Conservation (phyloP, 2,888 invertebrate species). For the Thysanoteuthis rhombus region DNA sequence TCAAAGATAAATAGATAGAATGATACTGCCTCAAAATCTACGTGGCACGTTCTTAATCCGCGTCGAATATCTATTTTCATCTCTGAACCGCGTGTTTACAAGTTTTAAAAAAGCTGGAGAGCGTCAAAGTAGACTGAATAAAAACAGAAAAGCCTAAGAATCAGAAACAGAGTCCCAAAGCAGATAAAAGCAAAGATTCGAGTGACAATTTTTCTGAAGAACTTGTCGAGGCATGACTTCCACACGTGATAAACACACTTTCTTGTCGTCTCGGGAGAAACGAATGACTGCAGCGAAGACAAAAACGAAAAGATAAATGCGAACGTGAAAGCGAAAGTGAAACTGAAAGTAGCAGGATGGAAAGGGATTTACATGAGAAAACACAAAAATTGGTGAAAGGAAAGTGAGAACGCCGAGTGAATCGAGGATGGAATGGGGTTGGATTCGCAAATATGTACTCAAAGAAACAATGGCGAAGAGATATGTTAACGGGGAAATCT, state of each 20-base stretch:
- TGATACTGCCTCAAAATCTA: background rate
- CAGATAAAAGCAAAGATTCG: background rate
- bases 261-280: background rate
- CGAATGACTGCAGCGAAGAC: background rate
- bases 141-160: background rate
- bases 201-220: background rate
- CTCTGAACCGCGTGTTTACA: background rate
- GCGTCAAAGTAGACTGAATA: background rate
- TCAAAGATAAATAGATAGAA: background rate
- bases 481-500: background rate
- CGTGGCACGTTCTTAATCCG: background rate
- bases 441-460: background rate
- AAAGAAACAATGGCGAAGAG: background rate
- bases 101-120: background rate
- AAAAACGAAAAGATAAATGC: background rate
- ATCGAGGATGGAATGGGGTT: too few relatives aligned
- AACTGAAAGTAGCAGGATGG: background rate
- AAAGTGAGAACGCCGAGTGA: background rate
- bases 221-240: conserved; percentile 12
- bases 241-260: background rate
- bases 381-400: background rate
- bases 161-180: background rate
- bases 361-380: background rate
- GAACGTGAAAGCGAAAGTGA: background rate
- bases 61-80: background rate